These are phyloP conservation scores for Andrena dorsata DNA, from an alignment of 2,888 invertebrate species.

Conservation along the genomic window DNA sequence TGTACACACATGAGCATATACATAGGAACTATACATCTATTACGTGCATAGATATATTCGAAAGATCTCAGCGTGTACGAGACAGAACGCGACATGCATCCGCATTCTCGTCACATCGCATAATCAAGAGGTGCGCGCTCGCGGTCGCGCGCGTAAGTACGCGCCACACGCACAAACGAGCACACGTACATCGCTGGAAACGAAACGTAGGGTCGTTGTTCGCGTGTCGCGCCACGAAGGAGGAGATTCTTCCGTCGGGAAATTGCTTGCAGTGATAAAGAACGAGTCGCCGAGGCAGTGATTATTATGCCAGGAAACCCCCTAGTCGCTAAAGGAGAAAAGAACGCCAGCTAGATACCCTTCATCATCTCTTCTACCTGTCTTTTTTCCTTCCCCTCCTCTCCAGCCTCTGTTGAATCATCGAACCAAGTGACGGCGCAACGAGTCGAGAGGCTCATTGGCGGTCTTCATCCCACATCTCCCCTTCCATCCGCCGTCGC, in stretches of 20 bases:
- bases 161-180: conserved; percentile 40
- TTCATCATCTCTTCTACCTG: background rate
- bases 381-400: background rate
- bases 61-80: conserved; percentile 52
- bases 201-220: conserved; percentile 25
- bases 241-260: conserved; percentile 27
- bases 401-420: background rate
- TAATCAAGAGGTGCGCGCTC: conserved; percentile 47
- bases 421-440: background rate
- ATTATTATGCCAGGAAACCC: conserved; percentile 36
- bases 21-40: conserved; percentile 38
- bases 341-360: conserved; percentile 1
- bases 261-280: conserved; percentile 34
- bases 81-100: conserved; percentile 51
- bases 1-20: conserved; percentile 44
- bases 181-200: conserved; percentile 27
- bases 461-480: background rate
- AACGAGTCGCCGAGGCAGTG: conserved; percentile 30
- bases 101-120: conserved; percentile 50
- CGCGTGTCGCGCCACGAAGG: conserved; percentile 54
- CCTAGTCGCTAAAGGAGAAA: conserved; percentile 2
- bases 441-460: background rate
- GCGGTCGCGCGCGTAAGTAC: conserved; percentile 52
- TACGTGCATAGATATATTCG: conserved; percentile 57
- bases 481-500: background rate